Conservation (phyloP, 2,888 invertebrate genomes). For the Serrognathus titanus region DNA sequence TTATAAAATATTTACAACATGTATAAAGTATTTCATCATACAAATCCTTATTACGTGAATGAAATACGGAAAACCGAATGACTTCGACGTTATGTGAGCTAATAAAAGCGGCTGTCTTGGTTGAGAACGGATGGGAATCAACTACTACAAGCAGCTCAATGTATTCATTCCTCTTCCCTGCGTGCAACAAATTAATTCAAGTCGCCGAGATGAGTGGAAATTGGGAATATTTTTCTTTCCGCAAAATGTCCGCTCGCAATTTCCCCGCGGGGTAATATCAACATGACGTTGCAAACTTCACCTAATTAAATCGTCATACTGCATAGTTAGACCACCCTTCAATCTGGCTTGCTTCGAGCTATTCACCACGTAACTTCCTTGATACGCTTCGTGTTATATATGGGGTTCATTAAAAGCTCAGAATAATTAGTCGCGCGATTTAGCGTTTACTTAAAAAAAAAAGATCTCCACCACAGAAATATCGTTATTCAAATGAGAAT, state of each 20-base stretch:
- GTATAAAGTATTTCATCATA: slow-evolving; percentile 2
- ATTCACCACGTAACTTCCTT: not conserved
- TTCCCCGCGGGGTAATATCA: slow-evolving; percentile 41
- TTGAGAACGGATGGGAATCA: slow-evolving; percentile 17
- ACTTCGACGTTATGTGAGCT: slow-evolving; percentile 22
- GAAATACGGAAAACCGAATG: slow-evolving; percentile 25
- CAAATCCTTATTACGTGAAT: slow-evolving; percentile 27
- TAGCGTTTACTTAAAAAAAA: not conserved
- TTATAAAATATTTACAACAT: slow-evolving; percentile 1
- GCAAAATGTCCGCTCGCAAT: slow-evolving; percentile 42
- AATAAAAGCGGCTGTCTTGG: slow-evolving; percentile 25
- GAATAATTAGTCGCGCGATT: not conserved
- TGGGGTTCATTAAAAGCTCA: not conserved
- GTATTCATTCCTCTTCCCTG: slow-evolving; percentile 25
- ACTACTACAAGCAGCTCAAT: slow-evolving; percentile 25
- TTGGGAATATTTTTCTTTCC: slow-evolving; percentile 42
- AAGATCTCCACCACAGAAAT: too few species aligned
- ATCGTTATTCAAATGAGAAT: too few species aligned
- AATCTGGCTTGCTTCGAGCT: not conserved
- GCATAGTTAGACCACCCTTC: slow-evolving; percentile 33
- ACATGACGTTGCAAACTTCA: slow-evolving; percentile 26
- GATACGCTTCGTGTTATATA: too few species aligned
- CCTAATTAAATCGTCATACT: slow-evolving; percentile 37
- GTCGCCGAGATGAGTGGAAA: slow-evolving; percentile 39
- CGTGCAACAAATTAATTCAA: slow-evolving; percentile 39